Percentiles rank a stretch among this genome's conserved stretches.
phyloP scores from a whole-genome alignment of 2,888 invertebrate species.

The Trissoscelio sp. region DNA sequence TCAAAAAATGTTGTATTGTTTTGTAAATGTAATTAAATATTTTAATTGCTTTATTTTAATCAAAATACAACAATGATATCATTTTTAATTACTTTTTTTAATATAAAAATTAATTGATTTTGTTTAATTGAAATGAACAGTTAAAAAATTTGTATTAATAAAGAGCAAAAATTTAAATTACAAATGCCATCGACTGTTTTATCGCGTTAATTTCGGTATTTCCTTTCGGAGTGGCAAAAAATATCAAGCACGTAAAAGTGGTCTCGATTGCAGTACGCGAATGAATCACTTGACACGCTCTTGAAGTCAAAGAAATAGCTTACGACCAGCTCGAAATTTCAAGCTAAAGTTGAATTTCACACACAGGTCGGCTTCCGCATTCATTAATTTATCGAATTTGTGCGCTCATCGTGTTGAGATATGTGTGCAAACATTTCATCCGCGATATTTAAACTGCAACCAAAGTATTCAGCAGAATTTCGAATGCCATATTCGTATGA shows the following conservation, averaged over 20 bases:
- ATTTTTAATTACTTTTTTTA: too few relatives aligned
- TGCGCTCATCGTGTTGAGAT: slow-evolving; percentile 27
- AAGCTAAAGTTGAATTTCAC: slow-evolving; percentile 17
- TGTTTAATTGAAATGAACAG: not conserved
- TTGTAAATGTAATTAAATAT: not conserved
- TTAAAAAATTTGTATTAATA: not conserved
- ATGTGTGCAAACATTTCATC: slow-evolving; percentile 33
- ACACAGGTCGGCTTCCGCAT: slow-evolving; percentile 4
- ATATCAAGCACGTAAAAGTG: slow-evolving; percentile 25
- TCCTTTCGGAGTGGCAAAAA: not conserved
- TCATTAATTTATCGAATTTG: slow-evolving; percentile 33
- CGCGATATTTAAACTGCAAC: slow-evolving; percentile 30
- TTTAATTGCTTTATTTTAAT: too few relatives aligned
- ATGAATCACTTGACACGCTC: slow-evolving; percentile 42
- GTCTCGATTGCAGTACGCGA: slow-evolving; percentile 21
- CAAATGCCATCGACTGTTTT: slow-evolving; percentile 6
- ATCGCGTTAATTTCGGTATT: slow-evolving; percentile 1
- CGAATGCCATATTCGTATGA: not conserved
- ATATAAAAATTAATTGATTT: not conserved
- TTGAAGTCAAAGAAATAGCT: slow-evolving; percentile 30
- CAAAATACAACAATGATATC: too few relatives aligned
- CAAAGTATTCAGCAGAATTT: slow-evolving; percentile 9
- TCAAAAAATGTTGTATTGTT: too few relatives aligned
- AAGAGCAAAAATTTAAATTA: too few relatives aligned
- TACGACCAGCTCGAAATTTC: slow-evolving; percentile 15